phyloP scores from a whole-genome alignment of 2,888 invertebrate species.

The Malthinus flaveolus region DNA sequence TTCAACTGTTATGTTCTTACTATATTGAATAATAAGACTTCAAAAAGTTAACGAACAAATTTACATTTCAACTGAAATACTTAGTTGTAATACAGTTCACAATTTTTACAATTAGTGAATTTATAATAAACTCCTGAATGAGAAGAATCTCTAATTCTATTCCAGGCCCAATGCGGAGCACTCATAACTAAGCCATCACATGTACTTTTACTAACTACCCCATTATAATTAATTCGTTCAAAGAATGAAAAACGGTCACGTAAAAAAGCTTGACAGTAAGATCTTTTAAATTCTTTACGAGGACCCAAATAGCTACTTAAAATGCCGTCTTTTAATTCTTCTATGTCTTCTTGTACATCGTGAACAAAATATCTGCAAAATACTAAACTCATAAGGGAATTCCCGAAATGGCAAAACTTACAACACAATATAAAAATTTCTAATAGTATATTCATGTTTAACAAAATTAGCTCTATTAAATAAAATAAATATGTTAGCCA shows the following conservation, averaged over 20 bases:
- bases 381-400: not conserved
- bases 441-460: constrained; percentile 54
- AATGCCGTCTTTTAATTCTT: constrained; percentile 55
- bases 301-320: constrained; percentile 51
- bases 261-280: constrained; percentile 43
- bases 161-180: constrained; percentile 44
- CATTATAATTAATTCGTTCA: constrained; percentile 54
- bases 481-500: constrained; percentile 62
- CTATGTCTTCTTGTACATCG: constrained; percentile 64
- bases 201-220: constrained; percentile 55
- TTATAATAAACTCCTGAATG: constrained; percentile 44
- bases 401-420: constrained; percentile 47
- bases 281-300: constrained; percentile 32
- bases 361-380: constrained; percentile 56
- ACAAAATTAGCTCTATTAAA: constrained; percentile 58
- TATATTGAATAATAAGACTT: no score
- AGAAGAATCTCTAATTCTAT: constrained; percentile 39
- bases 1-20: no score
- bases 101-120: not conserved
- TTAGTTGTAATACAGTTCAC: not conserved
- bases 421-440: constrained; percentile 61
- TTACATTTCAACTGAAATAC: not conserved
- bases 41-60: not conserved
- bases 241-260: constrained; percentile 50
- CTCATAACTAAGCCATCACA: constrained; percentile 54